Evolutionary conservation across 2,888 invertebrate genomes (phyloP), one percentile per base, ranked within the genome.

Genomic region (Drosophila siamana): DNA sequence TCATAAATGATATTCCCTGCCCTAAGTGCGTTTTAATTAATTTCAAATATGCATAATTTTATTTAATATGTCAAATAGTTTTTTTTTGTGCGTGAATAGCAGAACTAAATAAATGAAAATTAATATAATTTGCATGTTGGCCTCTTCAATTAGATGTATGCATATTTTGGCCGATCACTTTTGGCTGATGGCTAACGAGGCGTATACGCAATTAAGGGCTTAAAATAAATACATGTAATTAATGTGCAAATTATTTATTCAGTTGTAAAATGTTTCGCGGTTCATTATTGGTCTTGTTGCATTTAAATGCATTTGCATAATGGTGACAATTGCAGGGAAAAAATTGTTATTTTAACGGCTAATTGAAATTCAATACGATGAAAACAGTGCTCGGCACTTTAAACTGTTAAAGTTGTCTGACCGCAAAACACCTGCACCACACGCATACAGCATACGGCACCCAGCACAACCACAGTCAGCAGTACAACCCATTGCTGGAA

Each of bases 221-320:
- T 84, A 79, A 71, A 71, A 64, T 77, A 78, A 86, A 72, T 86
- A 65, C 80, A 56, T 36, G 67, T 69, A 86, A 84, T 86, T 88
- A 85, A 85, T 87, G 79, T 68, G 70, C 19, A 77, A 79, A 86
- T 86, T 85, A 88, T 86, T 88, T 87, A 86, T 86, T 85, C 85
- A 87, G 85, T 67, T 87, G 85, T 67, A 69, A 87, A 86, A 85
- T 87, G 85, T 88, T 82, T 82, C 87, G 85, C 52, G 85, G 85
- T 68, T 75, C 80, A 86, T 88, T 88, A 88, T 68, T 79, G 87
- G 85, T 81, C 55, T 51, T 56, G 30, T 47, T 62, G 65, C 46
- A 50, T 60, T 82, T 66, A 54, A 76, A 79, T 64, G 67, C 62
- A 63, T 70, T 70, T 54, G 65, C 68, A 48, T 41, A 22, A 77